A percentile compares a stretch with the other conserved stretches of the same genome.
phyloP scores from a whole-genome alignment of 2,797 vertebrate genomes.

The Xenentodon cancila region DNA sequence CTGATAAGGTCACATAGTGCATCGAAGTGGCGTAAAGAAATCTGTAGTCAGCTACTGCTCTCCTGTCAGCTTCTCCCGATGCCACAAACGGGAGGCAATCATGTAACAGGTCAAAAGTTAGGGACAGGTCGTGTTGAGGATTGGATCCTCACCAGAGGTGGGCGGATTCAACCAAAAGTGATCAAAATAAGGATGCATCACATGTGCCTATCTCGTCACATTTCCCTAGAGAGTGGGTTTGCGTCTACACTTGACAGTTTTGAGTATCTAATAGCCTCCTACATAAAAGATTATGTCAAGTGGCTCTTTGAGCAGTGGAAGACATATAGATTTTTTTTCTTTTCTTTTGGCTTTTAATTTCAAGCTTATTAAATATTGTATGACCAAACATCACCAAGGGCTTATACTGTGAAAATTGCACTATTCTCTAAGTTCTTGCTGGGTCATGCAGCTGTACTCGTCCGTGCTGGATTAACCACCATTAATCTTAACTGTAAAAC shows the following conservation, averaged over 20 bases:
- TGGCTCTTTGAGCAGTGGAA: too few species aligned
- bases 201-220: slow-evolving; percentile 16
- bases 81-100: slow-evolving; percentile 35
- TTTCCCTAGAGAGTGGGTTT: slow-evolving; percentile 12
- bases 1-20: slow-evolving; percentile 59
- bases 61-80: slow-evolving; percentile 43
- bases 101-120: slow-evolving; percentile 50
- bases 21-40: slow-evolving; percentile 47
- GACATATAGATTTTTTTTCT: not conserved
- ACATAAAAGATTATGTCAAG: too few species aligned
- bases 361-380: too few species aligned
- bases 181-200: slow-evolving; percentile 14
- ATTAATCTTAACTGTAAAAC: too few species aligned
- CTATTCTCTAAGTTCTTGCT: too few species aligned
- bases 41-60: slow-evolving; percentile 44
- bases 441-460: too few species aligned
- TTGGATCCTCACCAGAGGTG: slow-evolving; percentile 25
- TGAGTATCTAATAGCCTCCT: not conserved
- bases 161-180: slow-evolving; percentile 31
- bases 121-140: slow-evolving; percentile 29
- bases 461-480: too few species aligned
- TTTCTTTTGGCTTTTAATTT: not conserved
- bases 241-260: slow-evolving; percentile 28
- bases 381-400: too few species aligned
- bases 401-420: too few species aligned